phyloP scores from a whole-genome alignment of 2,797 vertebrate genomes.

The Sebastes variabilis region DNA sequence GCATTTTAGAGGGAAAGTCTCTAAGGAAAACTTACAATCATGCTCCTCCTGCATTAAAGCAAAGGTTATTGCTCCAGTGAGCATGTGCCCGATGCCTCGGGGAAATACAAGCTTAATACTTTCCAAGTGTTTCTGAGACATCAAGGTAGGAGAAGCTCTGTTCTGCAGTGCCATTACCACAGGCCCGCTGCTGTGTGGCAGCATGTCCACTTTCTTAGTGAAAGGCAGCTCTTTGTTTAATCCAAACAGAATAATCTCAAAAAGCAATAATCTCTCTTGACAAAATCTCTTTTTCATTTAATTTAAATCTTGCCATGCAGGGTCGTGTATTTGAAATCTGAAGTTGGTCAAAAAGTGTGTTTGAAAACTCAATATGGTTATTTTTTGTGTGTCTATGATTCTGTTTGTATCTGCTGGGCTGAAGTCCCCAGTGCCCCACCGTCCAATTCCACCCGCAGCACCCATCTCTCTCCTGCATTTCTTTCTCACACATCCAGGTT shows the following conservation, averaged over 20 bases:
- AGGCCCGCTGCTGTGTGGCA: slow-evolving; percentile 39
- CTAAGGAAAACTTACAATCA: slow-evolving; percentile 76
- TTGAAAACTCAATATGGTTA: slow-evolving; percentile 25
- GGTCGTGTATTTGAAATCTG: slow-evolving; percentile 18
- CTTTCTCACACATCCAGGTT: slow-evolving; percentile 68
- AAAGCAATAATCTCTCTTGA: slow-evolving; percentile 23
- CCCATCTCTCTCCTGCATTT: slow-evolving; percentile 63
- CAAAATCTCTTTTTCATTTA: slow-evolving; percentile 19
- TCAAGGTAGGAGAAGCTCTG: slow-evolving; percentile 61
- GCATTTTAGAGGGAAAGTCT: slow-evolving; percentile 69
- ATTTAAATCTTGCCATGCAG: slow-evolving; percentile 11
- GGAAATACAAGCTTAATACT: slow-evolving; percentile 78
- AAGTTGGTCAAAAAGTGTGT: not conserved
- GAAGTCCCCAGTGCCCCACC: slow-evolving; percentile 54
- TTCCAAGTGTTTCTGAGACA: slow-evolving; percentile 71
- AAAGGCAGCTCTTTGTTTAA: slow-evolving; percentile 29
- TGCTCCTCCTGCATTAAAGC: slow-evolving; percentile 77
- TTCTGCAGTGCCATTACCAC: slow-evolving; percentile 41
- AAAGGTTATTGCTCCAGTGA: slow-evolving; percentile 78
- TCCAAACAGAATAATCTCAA: slow-evolving; percentile 34
- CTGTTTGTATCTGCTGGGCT: slow-evolving; percentile 34
- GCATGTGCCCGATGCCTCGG: slow-evolving; percentile 68
- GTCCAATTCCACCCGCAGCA: slow-evolving; percentile 73
- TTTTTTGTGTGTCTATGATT: slow-evolving; percentile 2
- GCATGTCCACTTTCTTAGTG: slow-evolving; percentile 39